Evolutionary conservation across 30 jellyfish, hydroid and myxozoan species (phyloP), one percentile per base, ranked within the genome.

Genomic region (Aurelia coerulea): DNA sequence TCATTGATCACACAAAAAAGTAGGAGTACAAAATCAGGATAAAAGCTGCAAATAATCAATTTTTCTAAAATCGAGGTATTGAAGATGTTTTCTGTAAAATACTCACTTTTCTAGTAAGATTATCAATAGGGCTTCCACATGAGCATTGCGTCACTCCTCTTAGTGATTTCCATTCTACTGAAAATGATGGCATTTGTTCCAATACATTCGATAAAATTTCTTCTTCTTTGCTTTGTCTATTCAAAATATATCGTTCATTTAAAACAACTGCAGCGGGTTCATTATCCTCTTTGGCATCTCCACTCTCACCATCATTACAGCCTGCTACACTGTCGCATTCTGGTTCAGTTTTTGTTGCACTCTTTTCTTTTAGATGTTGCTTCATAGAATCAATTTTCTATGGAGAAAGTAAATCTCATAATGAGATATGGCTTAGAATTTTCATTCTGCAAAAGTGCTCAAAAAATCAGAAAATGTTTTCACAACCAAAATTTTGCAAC

Each of bases 61-160:
- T 23, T 0, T 23, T 23, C 29, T 23, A 23, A 23, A 23, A 0
- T 23, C 29, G 29, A 23, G 29, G 29, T 23, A 23, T 23, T 23
- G 51, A 39, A 39, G 4, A 39, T 1, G 51, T 9, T 39, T 0
- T 0, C 6, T 39, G 6, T 2, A 39, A 39, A 1, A n/a, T 17
- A 32, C 82, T 19, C 80, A 93, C 98, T 89, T 93, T 93, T 58
- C 98, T 90, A 18, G 96, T 87, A 53, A 93, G 88, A 52, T 76
- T 86, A 66, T 89, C 98, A 31, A 93, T 83, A 1, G 98, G 98
- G 23, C 95, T 93, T 16, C 98, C 97, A 66, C 98, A 93, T 5
- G 97, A 83, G 68, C 98, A 93, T 74, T 93, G 98, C 4, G 76
- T 33, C 6, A 93, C 95, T 18, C 90, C 98, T 42, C 96, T 51